These are phyloP conservation scores for Periparus ater DNA, from an alignment of 2,797 vertebrate genomes.

Conservation along the genomic window DNA sequence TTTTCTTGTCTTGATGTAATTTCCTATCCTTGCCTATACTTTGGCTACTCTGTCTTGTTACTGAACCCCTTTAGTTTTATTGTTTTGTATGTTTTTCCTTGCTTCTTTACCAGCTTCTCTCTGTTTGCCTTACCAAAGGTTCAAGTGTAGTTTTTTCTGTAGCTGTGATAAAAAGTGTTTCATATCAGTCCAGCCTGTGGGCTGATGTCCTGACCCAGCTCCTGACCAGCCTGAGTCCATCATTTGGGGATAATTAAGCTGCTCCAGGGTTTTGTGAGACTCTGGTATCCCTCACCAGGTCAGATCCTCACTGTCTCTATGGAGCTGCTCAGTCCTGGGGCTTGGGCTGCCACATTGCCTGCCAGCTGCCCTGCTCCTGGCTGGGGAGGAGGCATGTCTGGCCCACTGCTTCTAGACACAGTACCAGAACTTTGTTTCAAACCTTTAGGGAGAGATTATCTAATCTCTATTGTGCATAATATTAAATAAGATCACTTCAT, in stretches of 20 bases:
- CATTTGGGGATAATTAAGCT: neutral
- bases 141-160: neutral
- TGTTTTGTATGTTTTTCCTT: neutral
- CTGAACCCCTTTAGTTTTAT: neutral
- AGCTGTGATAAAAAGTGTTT: neutral
- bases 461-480: neutral
- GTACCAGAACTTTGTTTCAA: neutral
- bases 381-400: neutral
- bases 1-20: neutral
- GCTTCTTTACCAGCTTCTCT: neutral
- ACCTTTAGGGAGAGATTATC: neutral
- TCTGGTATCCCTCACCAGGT: accelerated
- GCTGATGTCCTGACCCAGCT: neutral
- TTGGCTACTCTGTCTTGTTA: neutral
- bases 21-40: neutral
- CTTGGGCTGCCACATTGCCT: neutral
- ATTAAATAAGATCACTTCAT: neutral
- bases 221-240: neutral
- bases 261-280: neutral
- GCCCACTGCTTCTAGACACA: neutral
- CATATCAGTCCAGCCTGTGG: neutral
- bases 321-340: neutral
- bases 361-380: accelerated
- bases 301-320: neutral
- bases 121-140: neutral